Base-by-base conservation (phyloP, 2,113 vertebrate species). In the Protomyctophum bolini region DNA sequence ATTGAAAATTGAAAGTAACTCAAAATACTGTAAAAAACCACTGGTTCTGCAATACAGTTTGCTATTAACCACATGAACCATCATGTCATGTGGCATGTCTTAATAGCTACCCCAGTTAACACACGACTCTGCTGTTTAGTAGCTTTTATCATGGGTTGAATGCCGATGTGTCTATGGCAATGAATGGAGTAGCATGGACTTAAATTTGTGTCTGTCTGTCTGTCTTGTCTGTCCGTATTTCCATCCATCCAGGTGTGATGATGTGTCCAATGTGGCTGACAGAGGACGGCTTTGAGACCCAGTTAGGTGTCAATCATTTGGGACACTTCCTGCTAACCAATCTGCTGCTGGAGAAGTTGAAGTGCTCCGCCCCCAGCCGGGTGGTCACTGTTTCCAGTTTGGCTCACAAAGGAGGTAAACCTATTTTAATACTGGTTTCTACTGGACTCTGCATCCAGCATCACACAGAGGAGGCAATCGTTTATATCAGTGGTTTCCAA, bases 281-380 rank as follows among this genome's bases (percentile, higher is more conserved):
- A 0, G 92, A 92, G 55, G 92, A 94, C 1, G 91, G 93, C 0
- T 93, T 91, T 58, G 93, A 94, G 77, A 92, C 88, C n/a, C 92
- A 94, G 69, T 48, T 93, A 7, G 92, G 81, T 14, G 91, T 94
- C 84, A 94, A 93, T 86, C 93, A 93, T 66, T 75, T 94, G 60
- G 91, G 92, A 58, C 92, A 93, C 76, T 94, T 94, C 74, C 86
- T 94, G 49, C 59, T 93, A 63, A 94, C 91, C 73, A 92, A 90
- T 72, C 77, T 91, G 50, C 84, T 94, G 68, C 73, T 93, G 72
- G 90, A 85, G 0, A 85, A 74, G 65, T 80, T 94, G 6, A 91
- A 82, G 58, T 87, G 79, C 86, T 92, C 91, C 33, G 33, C 80
- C 73, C 91, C 91, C 45, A 92, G 92, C 61, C 90, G 92, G 0